Evolutionary conservation across 2,797 vertebrate species (phyloP).

Genomic region (Vespertilio murinus): DNA sequence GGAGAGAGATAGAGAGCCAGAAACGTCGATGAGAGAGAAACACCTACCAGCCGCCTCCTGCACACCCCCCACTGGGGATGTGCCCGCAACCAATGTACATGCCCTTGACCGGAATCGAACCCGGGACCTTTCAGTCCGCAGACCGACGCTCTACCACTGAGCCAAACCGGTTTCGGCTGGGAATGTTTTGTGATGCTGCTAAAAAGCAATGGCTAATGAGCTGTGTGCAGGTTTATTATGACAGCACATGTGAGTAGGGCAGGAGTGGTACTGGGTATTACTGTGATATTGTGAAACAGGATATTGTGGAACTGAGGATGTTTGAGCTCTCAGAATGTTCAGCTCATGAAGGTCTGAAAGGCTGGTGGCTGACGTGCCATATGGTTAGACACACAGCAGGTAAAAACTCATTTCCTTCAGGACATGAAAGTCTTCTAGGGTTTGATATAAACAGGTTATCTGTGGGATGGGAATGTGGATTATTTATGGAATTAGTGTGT

Average conservation of each 20-base stretch:
- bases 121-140: no score
- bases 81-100: no score
- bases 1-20: no score
- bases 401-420: not conserved
- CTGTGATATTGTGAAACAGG: rapidly evolving
- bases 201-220: not conserved
- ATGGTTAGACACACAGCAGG: not conserved
- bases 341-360: not conserved
- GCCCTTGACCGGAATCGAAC: no score
- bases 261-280: not conserved
- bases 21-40: no score
- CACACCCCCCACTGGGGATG: no score
- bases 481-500: not conserved
- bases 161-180: no score
- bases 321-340: not conserved
- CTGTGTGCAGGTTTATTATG: not conserved
- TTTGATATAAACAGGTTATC: not conserved
- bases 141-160: no score
- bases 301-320: no score
- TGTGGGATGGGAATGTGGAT: not conserved
- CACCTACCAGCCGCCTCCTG: no score
- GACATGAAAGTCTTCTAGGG: not conserved
- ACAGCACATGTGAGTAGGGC: not conserved
- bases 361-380: not conserved
- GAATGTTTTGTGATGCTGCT: not conserved